A percentile compares a stretch with the other conserved stretches of the same genome.
These are phyloP conservation scores for Trachelus tabidus DNA, from an alignment of 2,888 invertebrate species.

Conservation along the genomic window DNA sequence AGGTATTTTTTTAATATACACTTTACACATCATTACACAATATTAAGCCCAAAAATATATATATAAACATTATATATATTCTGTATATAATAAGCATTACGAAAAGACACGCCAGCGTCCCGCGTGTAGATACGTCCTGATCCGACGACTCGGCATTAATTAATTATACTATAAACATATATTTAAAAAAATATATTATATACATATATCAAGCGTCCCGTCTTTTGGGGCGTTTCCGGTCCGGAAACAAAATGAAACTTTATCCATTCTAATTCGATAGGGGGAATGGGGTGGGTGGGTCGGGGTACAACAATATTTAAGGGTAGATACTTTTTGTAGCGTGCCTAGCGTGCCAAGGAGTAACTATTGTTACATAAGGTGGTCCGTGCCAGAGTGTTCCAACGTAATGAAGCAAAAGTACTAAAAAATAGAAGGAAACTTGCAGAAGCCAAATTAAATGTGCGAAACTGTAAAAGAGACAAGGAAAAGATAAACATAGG, in stretches of 20 bases:
- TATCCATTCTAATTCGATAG: slow-evolving; percentile 3
- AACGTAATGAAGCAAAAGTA: slow-evolving; percentile 6
- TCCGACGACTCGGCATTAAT: slow-evolving; percentile 23
- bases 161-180: slow-evolving; percentile 29
- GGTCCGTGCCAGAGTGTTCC: slow-evolving; percentile 27
- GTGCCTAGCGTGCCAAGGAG: slow-evolving; percentile 35
- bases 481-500: neutral
- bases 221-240: slow-evolving; percentile 26
- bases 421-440: neutral
- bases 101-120: slow-evolving; percentile 1
- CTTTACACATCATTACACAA: slow-evolving; percentile 20
- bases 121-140: slow-evolving; percentile 14
- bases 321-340: slow-evolving; percentile 23
- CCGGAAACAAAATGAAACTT: slow-evolving; percentile 6
- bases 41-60: slow-evolving; percentile 14
- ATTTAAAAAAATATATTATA: slow-evolving; percentile 5
- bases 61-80: slow-evolving; percentile 1
- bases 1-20: slow-evolving; percentile 18
- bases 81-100: slow-evolving; percentile 11
- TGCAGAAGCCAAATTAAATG: neutral
- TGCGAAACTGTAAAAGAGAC: neutral
- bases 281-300: neutral
- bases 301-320: slow-evolving; percentile 11
- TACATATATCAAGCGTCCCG: slow-evolving; percentile 21
- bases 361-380: slow-evolving; percentile 26